phyloP scores from a whole-genome alignment of 2,888 invertebrate genomes.

The Lamellibrachia columna region DNA sequence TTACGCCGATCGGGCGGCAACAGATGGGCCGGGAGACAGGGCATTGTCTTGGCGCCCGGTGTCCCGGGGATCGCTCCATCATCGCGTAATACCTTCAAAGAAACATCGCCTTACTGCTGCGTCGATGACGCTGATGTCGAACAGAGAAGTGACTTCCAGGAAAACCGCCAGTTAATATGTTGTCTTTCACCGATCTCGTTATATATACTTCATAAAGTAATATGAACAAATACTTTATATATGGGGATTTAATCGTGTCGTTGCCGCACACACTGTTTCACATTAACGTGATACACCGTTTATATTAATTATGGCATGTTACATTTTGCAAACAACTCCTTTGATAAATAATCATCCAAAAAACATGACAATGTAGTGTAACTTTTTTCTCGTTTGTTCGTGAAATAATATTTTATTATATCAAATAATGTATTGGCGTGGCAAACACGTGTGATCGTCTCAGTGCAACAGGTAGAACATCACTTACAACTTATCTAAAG shows the following conservation, averaged over 20 bases:
- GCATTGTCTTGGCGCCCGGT: constrained; percentile 5
- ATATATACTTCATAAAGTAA: background rate
- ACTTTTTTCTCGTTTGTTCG: no score
- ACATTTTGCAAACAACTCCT: background rate
- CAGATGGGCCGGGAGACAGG: constrained; percentile 16
- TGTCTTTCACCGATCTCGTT: background rate
- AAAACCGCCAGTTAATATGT: background rate
- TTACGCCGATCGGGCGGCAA: background rate
- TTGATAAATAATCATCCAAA: background rate
- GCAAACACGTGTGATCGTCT: no score
- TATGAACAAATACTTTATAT: no score
- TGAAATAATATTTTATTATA: no score
- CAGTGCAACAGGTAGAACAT: no score
- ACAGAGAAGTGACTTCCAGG: background rate
- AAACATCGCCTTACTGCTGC: constrained; percentile 6
- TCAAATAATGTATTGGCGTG: no score
- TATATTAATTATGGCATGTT: no score
- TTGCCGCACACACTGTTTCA: no score
- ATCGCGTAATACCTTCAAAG: constrained; percentile 16
- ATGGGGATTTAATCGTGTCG: no score
- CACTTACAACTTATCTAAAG: no score
- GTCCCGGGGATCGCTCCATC: constrained; percentile 2
- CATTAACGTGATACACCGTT: no score
- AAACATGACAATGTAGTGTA: no score
- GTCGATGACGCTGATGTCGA: background rate